Percentiles rank a stretch among this genome's conserved stretches.
Evolutionary conservation across 1,140 invertebrate species (phyloP).

Genomic region (Drosophila busckii): DNA sequence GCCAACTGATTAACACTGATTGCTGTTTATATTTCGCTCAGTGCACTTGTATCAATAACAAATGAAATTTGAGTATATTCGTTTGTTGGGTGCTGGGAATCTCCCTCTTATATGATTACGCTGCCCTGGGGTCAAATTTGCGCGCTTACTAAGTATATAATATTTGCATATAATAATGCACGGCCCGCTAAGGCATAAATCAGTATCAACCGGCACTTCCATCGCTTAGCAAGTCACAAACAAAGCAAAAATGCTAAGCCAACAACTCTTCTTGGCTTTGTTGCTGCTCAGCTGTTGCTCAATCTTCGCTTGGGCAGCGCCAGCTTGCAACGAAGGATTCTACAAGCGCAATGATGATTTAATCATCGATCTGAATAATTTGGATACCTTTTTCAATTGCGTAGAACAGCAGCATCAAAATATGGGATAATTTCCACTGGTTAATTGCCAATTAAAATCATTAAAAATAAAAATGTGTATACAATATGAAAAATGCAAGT

Average conservation of each 20-base stretch:
- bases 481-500: no score
- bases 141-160: no score
- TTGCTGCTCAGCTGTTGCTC: slow-evolving; percentile 7
- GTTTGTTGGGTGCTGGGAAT: slow-evolving; percentile 56
- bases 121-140: neutral
- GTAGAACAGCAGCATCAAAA: slow-evolving; percentile 24
- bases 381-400: slow-evolving; percentile 20
- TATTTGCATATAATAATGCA: slow-evolving; percentile 32
- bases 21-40: no score
- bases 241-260: slow-evolving; percentile 20
- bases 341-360: slow-evolving; percentile 36
- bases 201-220: slow-evolving; percentile 23
- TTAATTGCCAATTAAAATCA: no score
- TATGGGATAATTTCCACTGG: slow-evolving; percentile 18
- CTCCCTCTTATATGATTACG: slow-evolving; percentile 34
- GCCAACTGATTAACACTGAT: no score
- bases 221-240: slow-evolving; percentile 2
- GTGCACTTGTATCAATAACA: no score
- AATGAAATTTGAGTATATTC: no score
- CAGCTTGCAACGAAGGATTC: slow-evolving; percentile 35
- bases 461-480: no score
- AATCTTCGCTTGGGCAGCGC: slow-evolving; percentile 7
- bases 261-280: slow-evolving; percentile 15
- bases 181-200: neutral
- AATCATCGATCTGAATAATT: slow-evolving; percentile 25